Evolutionary conservation across 2,797 vertebrate genomes (phyloP), one percentile per base, ranked within the genome.

Genomic region (Sebastes minor): DNA sequence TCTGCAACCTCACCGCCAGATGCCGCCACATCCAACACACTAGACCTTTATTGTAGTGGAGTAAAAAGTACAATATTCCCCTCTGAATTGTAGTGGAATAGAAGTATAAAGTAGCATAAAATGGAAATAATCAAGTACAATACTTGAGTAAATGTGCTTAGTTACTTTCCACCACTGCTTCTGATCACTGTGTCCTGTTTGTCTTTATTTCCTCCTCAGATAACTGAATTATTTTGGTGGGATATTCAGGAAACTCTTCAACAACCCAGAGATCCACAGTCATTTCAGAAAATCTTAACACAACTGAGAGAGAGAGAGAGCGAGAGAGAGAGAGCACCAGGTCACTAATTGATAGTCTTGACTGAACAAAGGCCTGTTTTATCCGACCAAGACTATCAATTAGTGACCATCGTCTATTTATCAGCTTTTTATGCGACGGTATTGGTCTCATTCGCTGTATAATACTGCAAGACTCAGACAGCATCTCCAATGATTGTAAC

Each of bases 171-270:
- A 18, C 53, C 53, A 55, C 22, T 13, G n/a, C 7, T 46, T 0
- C 16, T 71, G 12, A 73, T 25, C 71, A 62, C 42, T 77, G 20
- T 81, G 32, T 65, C 81, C 12, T 76, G 7, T 78, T 75, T 72
- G n/a, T 69, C 23, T 57, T 74, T 3, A 33, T 25, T 80, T 78
- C 65, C 27, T 67, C 78, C 70, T 33, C 90, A 99, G 98, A 99
- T 92, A 95, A 94, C 91, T 99, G 94, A 97, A 71, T 77, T 64
- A 67, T 75, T 86, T 65, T 75, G 87, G 23, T 68, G 59, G 65
- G 62, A 76, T 62, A 25, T 70, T 76, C 16, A 71, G 56, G 65
- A 86, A 80, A 71, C 63, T 66, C 64, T 64, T 70, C 83, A 77
- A 71, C 69, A 33, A 49, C 49, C 66, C 62, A 68, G 70, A 78